Base-by-base conservation (phyloP, 2,888 invertebrate genomes). In the Marasmarcha lunaedactyla region DNA sequence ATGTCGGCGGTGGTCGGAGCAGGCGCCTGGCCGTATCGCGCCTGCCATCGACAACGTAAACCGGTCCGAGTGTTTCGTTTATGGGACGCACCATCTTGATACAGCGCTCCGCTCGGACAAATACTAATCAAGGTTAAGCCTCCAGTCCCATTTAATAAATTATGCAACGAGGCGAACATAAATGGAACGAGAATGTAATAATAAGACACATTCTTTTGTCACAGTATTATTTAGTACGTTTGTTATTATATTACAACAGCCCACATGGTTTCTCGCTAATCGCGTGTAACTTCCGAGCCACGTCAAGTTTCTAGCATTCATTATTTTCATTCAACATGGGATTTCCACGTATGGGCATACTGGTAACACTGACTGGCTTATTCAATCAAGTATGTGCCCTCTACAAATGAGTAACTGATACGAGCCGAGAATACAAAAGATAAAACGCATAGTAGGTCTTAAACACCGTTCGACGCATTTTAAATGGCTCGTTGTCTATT, bases 11-110 rank as follows among this genome's bases (percentile, higher is more conserved):
- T 69, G 78, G 76, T 70, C 73, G 73, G 58, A 70, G 62, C 65
- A 67, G 78, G 77, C 78, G 79, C 78, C 78, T 59, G 59, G 64
- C 66, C 66, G 64, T 79, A 81, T 81, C 79, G 72, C 68, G 65
- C 73, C 71, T 65, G 74, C 76, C 78, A 83, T 83, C 81, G 76
- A 77, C 76, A 69, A 69, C 55, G 54, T 56, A 51, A 71, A 77
- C 78, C 78, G 77, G 79, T 78, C 69, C 62, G 20, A 20, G 50
- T 45, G 55, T 71, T 76, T 76, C 76, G 72, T 74, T 72, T 76
- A 73, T 70, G 65, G 65, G 56, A 63, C 63, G 62, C 51, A 52
- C 57, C 59, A 61, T 55, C 59, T 57, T 55, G 59, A 58, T 59
- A 59, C 60, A 54, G 54, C 44, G 54, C 49, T 47, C 42, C 42